Base-by-base conservation (phyloP, 2,113 vertebrate species). In the Mesocricetus auratus region DNA sequence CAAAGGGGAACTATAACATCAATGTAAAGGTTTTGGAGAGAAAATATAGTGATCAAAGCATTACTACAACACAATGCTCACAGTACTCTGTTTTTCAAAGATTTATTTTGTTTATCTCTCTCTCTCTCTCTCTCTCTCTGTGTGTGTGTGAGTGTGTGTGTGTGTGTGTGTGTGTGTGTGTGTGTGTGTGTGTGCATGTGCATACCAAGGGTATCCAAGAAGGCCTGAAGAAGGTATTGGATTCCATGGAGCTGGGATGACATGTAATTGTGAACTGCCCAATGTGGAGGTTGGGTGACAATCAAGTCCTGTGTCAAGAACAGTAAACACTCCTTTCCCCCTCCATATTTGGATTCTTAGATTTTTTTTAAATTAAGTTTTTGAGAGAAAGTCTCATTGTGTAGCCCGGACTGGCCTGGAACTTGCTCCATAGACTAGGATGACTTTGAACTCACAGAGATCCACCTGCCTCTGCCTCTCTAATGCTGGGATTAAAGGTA, bases 11-110 rank as follows among this genome's bases (percentile, higher is more conserved):
- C 83, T 50, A 47, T 10, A 95, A 90, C 22, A 22, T 85, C 62
- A 83, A 79, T 45, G 36, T 88, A 86, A 56, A 94, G 53, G 17
- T 95, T 95, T 94, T 53, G 50, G 58, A 60, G 62, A 94, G 60
- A 82, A 96, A 91, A 88, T 79, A 75, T 22, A 85, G 69, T 77
- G 19, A 89, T 86, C 45, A 77, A 83, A 47, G 19, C 36, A 82
- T 82, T 75, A 58, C 60, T 96, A 64, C 45, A 66, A 86, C 45
- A 86, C 82, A 86, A 3, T 47, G 42, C 21, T 33, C 39, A 21
- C 29, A 47, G 45, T 45, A 33, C 26, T 45, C 4, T 42, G 16
- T 19, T 86, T 66, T 10, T 12, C 36, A 85, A 86, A 86, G 62
- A 36, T 66, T 68, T 86, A 47, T 68, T 66, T 86, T 86, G 33